Conservation (phyloP, 2,888 invertebrate species). For the Andrena bicolor region DNA sequence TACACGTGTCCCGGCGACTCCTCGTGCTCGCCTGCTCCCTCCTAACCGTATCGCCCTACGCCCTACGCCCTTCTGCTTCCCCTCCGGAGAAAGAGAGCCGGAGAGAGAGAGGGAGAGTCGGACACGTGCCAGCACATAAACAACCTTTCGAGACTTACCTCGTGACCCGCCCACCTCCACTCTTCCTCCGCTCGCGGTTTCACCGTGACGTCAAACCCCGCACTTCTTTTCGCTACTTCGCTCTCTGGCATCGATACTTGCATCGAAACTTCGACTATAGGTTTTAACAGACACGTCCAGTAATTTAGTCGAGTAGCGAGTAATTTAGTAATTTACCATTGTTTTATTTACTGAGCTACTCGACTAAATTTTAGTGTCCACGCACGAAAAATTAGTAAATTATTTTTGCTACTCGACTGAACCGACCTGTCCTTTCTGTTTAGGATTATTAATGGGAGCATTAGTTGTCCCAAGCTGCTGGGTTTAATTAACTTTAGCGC, state of each 20-base stretch:
- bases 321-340: no score
- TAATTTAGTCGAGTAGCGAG: no score
- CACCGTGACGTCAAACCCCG: constrained; percentile 37
- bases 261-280: neutral
- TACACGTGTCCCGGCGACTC: constrained; percentile 79
- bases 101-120: constrained; percentile 36
- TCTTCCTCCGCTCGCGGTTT: constrained; percentile 24
- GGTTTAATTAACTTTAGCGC: no score
- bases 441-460: no score
- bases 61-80: constrained; percentile 59
- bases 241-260: neutral
- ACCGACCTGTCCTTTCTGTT: no score
- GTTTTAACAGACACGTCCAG: no score
- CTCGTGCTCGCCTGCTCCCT: constrained; percentile 51
- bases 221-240: neutral
- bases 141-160: constrained; percentile 70
- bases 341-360: no score
- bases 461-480: no score
- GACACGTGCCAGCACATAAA: constrained; percentile 77
- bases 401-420: no score
- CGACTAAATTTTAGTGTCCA: no score
- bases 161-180: constrained; percentile 60
- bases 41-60: constrained; percentile 45
- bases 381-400: no score
- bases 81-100: constrained; percentile 23